These are phyloP conservation scores for Ctenochaetus hawaiiensis DNA, from an alignment of 2,797 vertebrate genomes.

Conservation along the genomic window DNA sequence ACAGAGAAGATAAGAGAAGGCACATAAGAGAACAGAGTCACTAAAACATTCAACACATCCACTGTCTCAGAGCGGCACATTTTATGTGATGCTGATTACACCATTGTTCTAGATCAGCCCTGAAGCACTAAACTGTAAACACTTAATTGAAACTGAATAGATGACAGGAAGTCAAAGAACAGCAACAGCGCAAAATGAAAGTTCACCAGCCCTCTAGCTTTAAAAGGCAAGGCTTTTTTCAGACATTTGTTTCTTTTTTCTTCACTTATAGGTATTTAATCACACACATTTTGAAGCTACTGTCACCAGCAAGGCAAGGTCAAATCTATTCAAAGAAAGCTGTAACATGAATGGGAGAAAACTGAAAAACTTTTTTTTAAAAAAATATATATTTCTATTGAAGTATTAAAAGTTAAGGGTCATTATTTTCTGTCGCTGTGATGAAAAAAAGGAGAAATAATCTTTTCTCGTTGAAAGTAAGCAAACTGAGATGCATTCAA, in stretches of 20 bases:
- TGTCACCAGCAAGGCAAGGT: constrained; percentile 34
- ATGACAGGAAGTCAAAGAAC: constrained; percentile 31
- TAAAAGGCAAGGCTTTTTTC: constrained; percentile 3
- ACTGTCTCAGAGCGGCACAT: constrained; percentile 4
- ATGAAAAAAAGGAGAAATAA: not conserved
- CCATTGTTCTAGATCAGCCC: constrained; percentile 43
- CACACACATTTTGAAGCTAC: constrained; percentile 7
- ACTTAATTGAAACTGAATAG: constrained; percentile 30
- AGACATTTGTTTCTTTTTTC: constrained; percentile 20
- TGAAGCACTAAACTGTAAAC: constrained; percentile 38
- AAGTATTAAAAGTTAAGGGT: constrained; percentile 7
- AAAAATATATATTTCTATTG: constrained; percentile 7
- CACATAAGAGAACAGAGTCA: constrained; percentile 3
- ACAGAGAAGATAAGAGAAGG: constrained; percentile 42
- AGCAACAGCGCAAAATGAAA: constrained; percentile 16
- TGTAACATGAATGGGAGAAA: constrained; percentile 20
- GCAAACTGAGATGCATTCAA: constrained; percentile 2
- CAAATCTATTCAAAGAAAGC: constrained; percentile 34
- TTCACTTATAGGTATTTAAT: constrained; percentile 10
- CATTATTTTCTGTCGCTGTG: not conserved
- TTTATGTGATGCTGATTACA: constrained; percentile 34
- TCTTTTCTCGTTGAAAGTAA: not conserved
- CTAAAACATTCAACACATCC: constrained; percentile 22
- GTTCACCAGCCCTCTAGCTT: constrained; percentile 8
- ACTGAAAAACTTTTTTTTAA: not conserved